Base-by-base conservation (phyloP, 2,797 vertebrate genomes). In the Catostomus latipinnis region DNA sequence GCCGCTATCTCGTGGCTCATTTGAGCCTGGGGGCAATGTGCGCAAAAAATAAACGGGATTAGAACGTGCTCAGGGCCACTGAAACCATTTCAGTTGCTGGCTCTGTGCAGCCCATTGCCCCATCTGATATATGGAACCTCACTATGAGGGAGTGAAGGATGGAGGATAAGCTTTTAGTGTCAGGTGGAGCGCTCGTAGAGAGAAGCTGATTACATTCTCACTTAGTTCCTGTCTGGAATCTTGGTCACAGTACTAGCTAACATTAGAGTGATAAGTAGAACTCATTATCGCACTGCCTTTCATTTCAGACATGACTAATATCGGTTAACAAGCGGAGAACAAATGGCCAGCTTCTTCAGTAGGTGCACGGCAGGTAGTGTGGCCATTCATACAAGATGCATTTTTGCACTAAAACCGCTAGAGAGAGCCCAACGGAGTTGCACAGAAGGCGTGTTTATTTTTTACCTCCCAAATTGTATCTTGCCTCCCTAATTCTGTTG, bases 1-100 rank as follows among this genome's bases (percentile, higher is more conserved):
- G 34, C 76, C 54, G 81, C 83, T 90, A 86, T 90, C 86, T 86
- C 85, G 86, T 83, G 76, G 81, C 79, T 76, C 91, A 85, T 81
- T 71, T 82, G 86, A 83, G 85, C 89, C 84, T 85, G 84, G 65
- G 85, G 76, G 68, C 60, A 58, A 77, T 53, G 78, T n/a, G 6
- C 63, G 86, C 87, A 86, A 54, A 65, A 86, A 77, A 89, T 86
- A 81, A 79, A 85, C 49, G 75, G 88, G 89, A 91, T 90, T 89
- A 92, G 83, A 86, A 87, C 83, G 86, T 83, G 78, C 86, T 85
- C 83, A 89, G 86, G 79, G 85, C 58, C 53, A 71, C 81, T 89
- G 89, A 92, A 90, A 91, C 88, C 70, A 76, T 88, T 90, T 89
- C 89, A 90, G 86, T 88, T 91, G 88, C 89, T 90, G 88, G 80